These are phyloP conservation scores for Caligus rogercresseyi DNA, from an alignment of 1,140 invertebrate species.

Conservation along the genomic window DNA sequence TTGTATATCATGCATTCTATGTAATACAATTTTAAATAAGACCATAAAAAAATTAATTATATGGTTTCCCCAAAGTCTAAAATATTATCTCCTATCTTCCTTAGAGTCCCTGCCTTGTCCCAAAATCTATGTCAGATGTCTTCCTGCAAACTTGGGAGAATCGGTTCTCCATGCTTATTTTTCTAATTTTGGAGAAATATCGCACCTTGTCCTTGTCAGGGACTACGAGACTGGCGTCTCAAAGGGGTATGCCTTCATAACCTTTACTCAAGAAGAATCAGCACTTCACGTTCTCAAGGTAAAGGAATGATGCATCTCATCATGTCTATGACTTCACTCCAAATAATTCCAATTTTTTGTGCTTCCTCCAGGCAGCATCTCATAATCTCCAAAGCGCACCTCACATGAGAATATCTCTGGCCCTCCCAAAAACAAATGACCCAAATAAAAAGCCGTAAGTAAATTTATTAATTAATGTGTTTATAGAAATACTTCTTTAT, in stretches of 20 bases:
- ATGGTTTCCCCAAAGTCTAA: too few relatives aligned
- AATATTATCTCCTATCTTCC: too few relatives aligned
- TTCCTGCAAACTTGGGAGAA: not conserved
- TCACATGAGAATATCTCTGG: not conserved
- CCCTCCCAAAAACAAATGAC: not conserved
- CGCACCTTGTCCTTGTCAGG: not conserved
- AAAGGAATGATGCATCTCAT: not conserved
- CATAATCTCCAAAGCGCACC: not conserved
- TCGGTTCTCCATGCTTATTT: not conserved
- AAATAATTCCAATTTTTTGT: not conserved
- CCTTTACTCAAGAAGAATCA: not conserved
- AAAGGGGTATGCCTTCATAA: not conserved
- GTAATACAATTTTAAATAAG: too few relatives aligned
- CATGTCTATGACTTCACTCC: not conserved
- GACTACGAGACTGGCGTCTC: not conserved
- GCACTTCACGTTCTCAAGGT: not conserved
- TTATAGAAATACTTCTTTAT: too few relatives aligned
- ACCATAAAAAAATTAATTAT: too few relatives aligned
- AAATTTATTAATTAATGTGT: too few relatives aligned
- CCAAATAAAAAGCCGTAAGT: too few relatives aligned
- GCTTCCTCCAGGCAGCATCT: not conserved
- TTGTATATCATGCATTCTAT: too few relatives aligned
- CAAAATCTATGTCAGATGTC: not conserved
- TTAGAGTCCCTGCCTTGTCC: not conserved
- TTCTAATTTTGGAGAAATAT: not conserved